Evolutionary conservation across 1,140 invertebrate species (phyloP), one percentile per base, ranked within the genome.

Genomic region (Kradibia gibbosae): DNA sequence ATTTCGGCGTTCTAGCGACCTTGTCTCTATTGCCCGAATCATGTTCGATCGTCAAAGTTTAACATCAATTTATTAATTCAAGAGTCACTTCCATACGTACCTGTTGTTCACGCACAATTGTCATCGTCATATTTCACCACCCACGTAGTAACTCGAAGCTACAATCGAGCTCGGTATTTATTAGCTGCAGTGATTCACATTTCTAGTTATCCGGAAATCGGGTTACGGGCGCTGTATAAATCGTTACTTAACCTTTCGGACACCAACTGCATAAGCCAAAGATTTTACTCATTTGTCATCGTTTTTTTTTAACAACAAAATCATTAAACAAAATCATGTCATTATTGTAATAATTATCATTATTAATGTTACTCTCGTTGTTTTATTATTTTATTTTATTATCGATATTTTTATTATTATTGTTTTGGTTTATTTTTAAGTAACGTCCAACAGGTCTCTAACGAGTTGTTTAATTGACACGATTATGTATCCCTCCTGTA

Each of bases 131-230:
- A 17, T 22, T 2, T 28, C 15, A 20, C 39, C 34, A 22, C 20
- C 62, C 62, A 34, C 31, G 60, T 15, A 11, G 55, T 25, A 7
- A 3, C 50, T 15, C 20, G 50, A 70, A 70, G 36, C 53, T 70
- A 53, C 45, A 67, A 60, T 25, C 48, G 31, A 17, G 11, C 36
- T 75, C 28, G 53, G 11, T 11, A 11, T 78, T 78, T 42, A 67
- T 78, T 78, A 78, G 20, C 36, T 20, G 3, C 28, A 25, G 67
- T 60, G 73, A 75, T 75, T 60, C 73, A 60, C 55, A 31, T 74
- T 39, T 17, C 15, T 2, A 62, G 13, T 62, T 36, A 62, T 62
- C 15, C 60, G 34, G 62, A 67, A 67, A 67, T 67, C 62, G 62
- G 34, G 62, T n/a, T 67, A 67, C 31, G 34, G 17, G 34, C 31